A percentile compares a stretch with the other conserved stretches of the same genome.
Conservation (phyloP, 1,140 invertebrate genomes). For the Rhopalosiphum padi region DNA sequence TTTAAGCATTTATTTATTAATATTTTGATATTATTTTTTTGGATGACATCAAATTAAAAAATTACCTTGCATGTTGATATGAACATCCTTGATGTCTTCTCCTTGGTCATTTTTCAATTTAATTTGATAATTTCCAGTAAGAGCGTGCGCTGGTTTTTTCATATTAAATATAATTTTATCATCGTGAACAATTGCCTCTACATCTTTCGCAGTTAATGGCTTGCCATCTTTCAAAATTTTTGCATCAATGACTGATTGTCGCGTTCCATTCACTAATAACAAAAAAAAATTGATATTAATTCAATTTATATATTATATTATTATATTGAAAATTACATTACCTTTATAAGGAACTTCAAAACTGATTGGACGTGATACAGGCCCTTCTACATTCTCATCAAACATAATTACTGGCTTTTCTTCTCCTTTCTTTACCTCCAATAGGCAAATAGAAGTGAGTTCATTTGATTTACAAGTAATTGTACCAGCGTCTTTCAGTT, state of each 20-base stretch:
- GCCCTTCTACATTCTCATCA: slow-evolving; percentile 81
- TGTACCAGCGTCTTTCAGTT: slow-evolving; percentile 84
- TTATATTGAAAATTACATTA: slow-evolving; percentile 63
- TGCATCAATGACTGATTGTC: slow-evolving; percentile 84
- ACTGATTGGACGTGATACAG: slow-evolving; percentile 78
- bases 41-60: background rate
- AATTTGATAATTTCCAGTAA: slow-evolving; percentile 84
- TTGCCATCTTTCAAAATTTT: slow-evolving; percentile 91
- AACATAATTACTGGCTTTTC: slow-evolving; percentile 82
- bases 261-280: slow-evolving; percentile 79
- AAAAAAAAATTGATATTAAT: background rate
- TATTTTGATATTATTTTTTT: too few relatives aligned
- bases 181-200: slow-evolving; percentile 86
- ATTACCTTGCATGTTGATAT: slow-evolving; percentile 83
- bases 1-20: too few relatives aligned
- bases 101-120: slow-evolving; percentile 87
- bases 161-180: slow-evolving; percentile 89
- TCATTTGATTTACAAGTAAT: slow-evolving; percentile 84
- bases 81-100: slow-evolving; percentile 83
- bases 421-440: slow-evolving; percentile 85
- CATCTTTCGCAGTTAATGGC: slow-evolving; percentile 82
- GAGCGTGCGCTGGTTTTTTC: slow-evolving; percentile 84
- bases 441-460: slow-evolving; percentile 78
- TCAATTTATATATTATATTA: slow-evolving; percentile 14
- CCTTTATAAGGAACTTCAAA: slow-evolving; percentile 92